Percentiles rank a stretch among this genome's conserved stretches.
Evolutionary conservation across 2,888 invertebrate genomes (phyloP).

Genomic region (Hirtodrosophila trivittata): DNA sequence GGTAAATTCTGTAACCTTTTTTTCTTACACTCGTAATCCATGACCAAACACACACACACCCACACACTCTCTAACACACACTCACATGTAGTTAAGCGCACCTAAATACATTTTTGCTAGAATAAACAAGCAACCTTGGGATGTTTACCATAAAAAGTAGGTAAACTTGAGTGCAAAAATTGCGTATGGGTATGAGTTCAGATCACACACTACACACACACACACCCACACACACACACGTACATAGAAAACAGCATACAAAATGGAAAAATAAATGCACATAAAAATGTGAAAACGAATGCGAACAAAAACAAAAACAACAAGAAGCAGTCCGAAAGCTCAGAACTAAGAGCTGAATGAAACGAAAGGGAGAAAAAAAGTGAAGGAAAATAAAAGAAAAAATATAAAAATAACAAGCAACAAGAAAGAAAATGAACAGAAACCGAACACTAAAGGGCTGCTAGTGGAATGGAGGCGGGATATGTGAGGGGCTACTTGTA

Average conservation of each 20-base stretch:
- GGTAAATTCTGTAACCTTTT: slow-evolving; percentile 43
- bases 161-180: slow-evolving; percentile 80
- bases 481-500: slow-evolving; percentile 8
- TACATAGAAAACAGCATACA: slow-evolving; percentile 22
- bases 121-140: slow-evolving; percentile 80
- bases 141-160: slow-evolving; percentile 80
- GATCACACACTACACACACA: slow-evolving; percentile 23
- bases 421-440: slow-evolving; percentile 61
- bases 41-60: slow-evolving; percentile 4
- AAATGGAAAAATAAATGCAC: slow-evolving; percentile 73
- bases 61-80: slow-evolving; percentile 11
- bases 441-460: slow-evolving; percentile 57
- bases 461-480: not conserved
- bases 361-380: slow-evolving; percentile 21
- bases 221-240: slow-evolving; percentile 17
- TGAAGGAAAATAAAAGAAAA: slow-evolving; percentile 52
- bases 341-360: slow-evolving; percentile 14
- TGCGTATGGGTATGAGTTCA: slow-evolving; percentile 59
- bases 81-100: slow-evolving; percentile 70
- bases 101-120: slow-evolving; percentile 80
- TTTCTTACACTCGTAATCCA: slow-evolving; percentile 3
- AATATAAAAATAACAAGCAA: slow-evolving; percentile 67
- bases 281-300: slow-evolving; percentile 68
- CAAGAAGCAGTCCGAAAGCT: slow-evolving; percentile 36
- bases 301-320: slow-evolving; percentile 26